These are phyloP conservation scores for Calameuta idolon DNA, from an alignment of 2,888 invertebrate species.

Conservation along the genomic window DNA sequence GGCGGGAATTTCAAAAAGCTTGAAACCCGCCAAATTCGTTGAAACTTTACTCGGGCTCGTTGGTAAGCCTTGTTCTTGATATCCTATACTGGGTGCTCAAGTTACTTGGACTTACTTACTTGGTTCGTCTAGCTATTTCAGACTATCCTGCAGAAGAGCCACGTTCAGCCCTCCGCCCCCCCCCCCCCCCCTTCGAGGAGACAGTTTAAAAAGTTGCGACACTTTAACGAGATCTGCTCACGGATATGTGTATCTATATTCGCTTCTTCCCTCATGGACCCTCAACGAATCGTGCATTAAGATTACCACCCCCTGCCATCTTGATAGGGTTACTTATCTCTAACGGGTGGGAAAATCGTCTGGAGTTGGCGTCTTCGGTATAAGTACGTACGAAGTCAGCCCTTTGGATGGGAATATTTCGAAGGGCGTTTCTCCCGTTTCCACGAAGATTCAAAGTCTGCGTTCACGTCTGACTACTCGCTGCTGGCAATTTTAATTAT, in stretches of 20 bases:
- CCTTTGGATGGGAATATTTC: neutral
- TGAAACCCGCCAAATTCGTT: neutral
- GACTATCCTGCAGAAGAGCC: neutral
- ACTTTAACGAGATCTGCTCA: conserved; percentile 5
- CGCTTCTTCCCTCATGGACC: neutral
- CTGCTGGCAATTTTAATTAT: neutral
- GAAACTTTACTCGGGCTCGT: neutral
- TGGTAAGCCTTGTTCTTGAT: neutral
- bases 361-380: neutral
- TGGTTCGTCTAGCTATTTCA: neutral
- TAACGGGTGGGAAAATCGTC: conserved; percentile 1
- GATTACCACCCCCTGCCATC: neutral
- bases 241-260: neutral
- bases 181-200: neutral
- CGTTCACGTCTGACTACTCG: neutral
- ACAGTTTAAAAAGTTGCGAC: conserved; percentile 1
- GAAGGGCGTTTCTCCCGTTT: neutral
- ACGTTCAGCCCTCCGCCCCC: neutral
- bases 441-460: neutral
- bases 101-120: neutral
- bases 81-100: neutral
- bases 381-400: neutral
- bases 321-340: neutral
- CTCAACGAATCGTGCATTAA: neutral
- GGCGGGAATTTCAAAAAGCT: conserved; percentile 5